Evolutionary conservation across 2,797 vertebrate genomes (phyloP).

Genomic region (Etheostoma perlongum): DNA sequence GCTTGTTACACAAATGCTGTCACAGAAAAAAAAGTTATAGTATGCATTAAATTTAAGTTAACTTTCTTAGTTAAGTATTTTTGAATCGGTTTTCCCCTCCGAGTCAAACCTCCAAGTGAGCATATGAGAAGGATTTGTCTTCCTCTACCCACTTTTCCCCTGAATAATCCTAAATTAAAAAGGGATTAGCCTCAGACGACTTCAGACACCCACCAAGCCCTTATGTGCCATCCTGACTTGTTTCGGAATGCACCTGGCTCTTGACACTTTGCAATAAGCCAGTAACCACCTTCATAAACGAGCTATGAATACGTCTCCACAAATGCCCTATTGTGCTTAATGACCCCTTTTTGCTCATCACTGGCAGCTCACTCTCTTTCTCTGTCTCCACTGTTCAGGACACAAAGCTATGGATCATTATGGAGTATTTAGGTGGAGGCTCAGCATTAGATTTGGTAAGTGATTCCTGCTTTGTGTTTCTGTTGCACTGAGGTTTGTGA

Average conservation of each 20-base stretch:
- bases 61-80: not conserved
- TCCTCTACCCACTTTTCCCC: constrained; percentile 23
- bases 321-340: constrained; percentile 3
- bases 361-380: constrained; percentile 6
- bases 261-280: not conserved
- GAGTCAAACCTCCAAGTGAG: constrained; percentile 1
- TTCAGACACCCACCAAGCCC: constrained; percentile 40
- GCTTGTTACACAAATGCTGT: not conserved
- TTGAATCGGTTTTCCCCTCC: not conserved
- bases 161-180: constrained; percentile 61
- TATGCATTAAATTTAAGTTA: not conserved
- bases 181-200: constrained; percentile 48
- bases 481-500: not conserved
- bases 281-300: not conserved
- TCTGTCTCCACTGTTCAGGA: constrained; percentile 83
- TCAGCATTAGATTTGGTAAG: constrained; percentile 97
- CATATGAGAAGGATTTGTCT: constrained; percentile 35
- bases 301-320: not conserved
- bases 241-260: constrained; percentile 27
- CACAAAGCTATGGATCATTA: constrained; percentile 99
- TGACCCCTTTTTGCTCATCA: not conserved
- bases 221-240: constrained; percentile 27
- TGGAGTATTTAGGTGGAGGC: constrained; percentile 98
- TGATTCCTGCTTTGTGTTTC: constrained; percentile 6
- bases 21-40: too few species aligned